phyloP scores from a whole-genome alignment of 2,888 invertebrate genomes.

The Synergus umbraculus region DNA sequence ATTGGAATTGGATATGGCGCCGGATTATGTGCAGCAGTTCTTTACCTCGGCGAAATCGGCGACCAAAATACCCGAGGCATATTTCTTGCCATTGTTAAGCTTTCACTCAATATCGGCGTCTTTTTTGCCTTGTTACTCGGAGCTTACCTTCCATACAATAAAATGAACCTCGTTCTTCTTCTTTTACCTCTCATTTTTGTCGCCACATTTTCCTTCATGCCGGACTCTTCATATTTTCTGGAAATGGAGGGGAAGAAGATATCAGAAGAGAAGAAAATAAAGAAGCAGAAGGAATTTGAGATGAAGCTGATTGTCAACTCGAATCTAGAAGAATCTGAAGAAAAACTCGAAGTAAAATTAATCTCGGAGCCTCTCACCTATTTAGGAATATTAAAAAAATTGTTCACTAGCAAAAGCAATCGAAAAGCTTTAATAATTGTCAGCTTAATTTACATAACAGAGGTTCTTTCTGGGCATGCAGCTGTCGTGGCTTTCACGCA shows the following conservation, averaged over 20 bases:
- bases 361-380: neutral
- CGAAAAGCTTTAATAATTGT: slow-evolving; percentile 81
- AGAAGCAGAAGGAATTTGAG: neutral
- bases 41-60: slow-evolving; percentile 82
- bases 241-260: slow-evolving; percentile 80
- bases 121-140: slow-evolving; percentile 74
- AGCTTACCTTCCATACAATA: slow-evolving; percentile 77
- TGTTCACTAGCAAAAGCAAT: slow-evolving; percentile 66
- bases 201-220: slow-evolving; percentile 81
- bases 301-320: too few species aligned
- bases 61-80: slow-evolving; percentile 80
- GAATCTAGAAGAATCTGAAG: neutral
- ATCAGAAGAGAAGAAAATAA: slow-evolving; percentile 48
- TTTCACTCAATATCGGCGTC: slow-evolving; percentile 77
- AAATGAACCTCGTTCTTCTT: slow-evolving; percentile 79
- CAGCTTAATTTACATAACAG: slow-evolving; percentile 81
- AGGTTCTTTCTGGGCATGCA: slow-evolving; percentile 82
- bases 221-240: slow-evolving; percentile 83
- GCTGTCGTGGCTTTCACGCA: slow-evolving; percentile 81
- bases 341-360: neutral
- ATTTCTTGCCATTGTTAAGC: slow-evolving; percentile 79
- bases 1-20: slow-evolving; percentile 78
- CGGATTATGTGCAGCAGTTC: slow-evolving; percentile 78
- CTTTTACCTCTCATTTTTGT: slow-evolving; percentile 80
- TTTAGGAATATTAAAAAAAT: neutral